phyloP scores from a whole-genome alignment of 1,140 invertebrate species.

The Teleogryllus occipitalis region DNA sequence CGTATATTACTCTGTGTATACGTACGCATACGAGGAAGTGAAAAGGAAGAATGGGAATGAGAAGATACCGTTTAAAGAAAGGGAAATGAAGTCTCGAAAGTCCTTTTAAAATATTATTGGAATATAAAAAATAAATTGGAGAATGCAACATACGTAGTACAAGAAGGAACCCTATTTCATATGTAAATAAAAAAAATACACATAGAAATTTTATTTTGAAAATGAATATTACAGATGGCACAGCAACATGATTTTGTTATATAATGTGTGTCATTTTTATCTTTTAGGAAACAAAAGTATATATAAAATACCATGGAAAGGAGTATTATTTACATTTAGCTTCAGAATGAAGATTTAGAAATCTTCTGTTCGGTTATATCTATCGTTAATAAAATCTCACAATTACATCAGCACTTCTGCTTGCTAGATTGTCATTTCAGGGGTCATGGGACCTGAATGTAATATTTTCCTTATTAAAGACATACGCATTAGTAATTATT shows the following conservation, averaged over 20 bases:
- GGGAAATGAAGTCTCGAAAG: too few species aligned
- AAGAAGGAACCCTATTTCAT: too few species aligned
- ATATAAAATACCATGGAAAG: background rate
- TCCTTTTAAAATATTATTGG: too few species aligned
- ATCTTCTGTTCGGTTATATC: background rate
- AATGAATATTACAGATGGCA: conserved; percentile 1
- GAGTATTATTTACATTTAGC: background rate
- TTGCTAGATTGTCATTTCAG: background rate
- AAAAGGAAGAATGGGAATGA: too few species aligned
- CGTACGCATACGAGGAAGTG: too few species aligned
- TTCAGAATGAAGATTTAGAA: background rate
- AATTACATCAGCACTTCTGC: background rate
- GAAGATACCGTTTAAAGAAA: too few species aligned
- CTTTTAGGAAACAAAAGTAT: background rate
- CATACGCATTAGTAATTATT: too few species aligned
- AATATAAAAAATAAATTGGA: too few species aligned
- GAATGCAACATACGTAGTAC: too few species aligned
- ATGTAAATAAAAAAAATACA: background rate
- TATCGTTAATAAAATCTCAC: background rate
- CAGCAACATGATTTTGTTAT: background rate
- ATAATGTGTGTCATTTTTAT: background rate
- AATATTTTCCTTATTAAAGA: background rate
- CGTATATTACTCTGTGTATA: too few species aligned
- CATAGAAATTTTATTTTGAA: conserved; percentile 6
- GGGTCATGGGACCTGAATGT: background rate